These are phyloP conservation scores for Timandra comae DNA, from an alignment of 2,888 invertebrate species.

Conservation along the genomic window DNA sequence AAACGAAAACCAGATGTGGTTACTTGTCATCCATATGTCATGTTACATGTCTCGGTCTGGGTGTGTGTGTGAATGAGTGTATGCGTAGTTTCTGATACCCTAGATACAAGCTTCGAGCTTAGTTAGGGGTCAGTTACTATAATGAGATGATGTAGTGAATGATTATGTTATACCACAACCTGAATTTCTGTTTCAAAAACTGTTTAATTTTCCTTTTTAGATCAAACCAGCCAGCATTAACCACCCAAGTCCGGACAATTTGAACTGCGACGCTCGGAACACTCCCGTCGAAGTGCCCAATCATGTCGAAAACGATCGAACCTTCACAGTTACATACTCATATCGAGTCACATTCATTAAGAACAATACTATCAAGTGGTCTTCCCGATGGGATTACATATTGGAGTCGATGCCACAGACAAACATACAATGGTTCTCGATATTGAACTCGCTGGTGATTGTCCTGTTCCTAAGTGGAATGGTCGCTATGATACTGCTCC, in stretches of 20 bases:
- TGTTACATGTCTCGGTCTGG: too few species aligned
- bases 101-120: too few species aligned
- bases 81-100: too few species aligned
- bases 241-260: slow-evolving; percentile 59
- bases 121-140: too few species aligned
- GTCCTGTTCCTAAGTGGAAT: slow-evolving; percentile 98
- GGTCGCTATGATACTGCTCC: slow-evolving; percentile 99
- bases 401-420: slow-evolving; percentile 98
- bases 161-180: too few species aligned
- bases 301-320: slow-evolving; percentile 61
- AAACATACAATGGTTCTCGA: slow-evolving; percentile 99
- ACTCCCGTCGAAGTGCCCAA: slow-evolving; percentile 84
- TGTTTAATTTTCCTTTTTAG: slow-evolving; percentile 27
- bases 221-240: slow-evolving; percentile 77
- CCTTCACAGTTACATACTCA: slow-evolving; percentile 86
- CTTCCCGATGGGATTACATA: slow-evolving; percentile 99
- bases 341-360: slow-evolving; percentile 89
- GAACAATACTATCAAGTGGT: slow-evolving; percentile 95
- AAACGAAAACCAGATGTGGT: too few species aligned
- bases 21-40: too few species aligned
- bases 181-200: too few species aligned
- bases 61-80: too few species aligned
- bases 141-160: too few species aligned
- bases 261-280: slow-evolving; percentile 64
- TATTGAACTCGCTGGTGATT: slow-evolving; percentile 97